phyloP scores from a whole-genome alignment of 2,113 vertebrate species.

The Phylloscopus whistleri region DNA sequence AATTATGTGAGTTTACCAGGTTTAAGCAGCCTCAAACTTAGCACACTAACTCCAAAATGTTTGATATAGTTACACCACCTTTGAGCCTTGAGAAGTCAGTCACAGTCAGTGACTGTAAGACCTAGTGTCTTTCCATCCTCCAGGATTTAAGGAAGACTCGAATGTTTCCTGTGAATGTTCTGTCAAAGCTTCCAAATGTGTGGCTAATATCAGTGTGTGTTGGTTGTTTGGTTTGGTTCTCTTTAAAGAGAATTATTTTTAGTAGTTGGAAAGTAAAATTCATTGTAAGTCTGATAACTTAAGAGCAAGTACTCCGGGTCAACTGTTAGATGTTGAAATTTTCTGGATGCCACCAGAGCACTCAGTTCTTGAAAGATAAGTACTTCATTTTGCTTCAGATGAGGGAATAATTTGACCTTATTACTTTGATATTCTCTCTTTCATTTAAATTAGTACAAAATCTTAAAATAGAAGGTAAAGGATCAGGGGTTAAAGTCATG shows the following conservation, averaged over 20 bases:
- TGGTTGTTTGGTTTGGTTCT: slow-evolving; percentile 48
- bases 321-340: neutral
- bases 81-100: neutral
- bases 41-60: neutral
- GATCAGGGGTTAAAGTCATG: neutral
- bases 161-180: slow-evolving; percentile 29
- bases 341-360: neutral
- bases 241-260: neutral
- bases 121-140: neutral
- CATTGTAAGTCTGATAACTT: neutral
- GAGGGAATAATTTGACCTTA: slow-evolving; percentile 10
- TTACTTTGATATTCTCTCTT: neutral
- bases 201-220: neutral
- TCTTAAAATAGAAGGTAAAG: slow-evolving; percentile 2
- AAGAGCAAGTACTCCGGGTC: neutral
- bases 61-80: neutral
- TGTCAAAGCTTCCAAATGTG: slow-evolving; percentile 3
- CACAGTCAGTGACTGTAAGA: neutral
- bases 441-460: neutral
- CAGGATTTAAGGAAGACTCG: slow-evolving; percentile 42
- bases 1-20: neutral
- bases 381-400: neutral
- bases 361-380: slow-evolving; percentile 11
- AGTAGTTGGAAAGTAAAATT: slow-evolving; percentile 6
- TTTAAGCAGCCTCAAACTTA: neutral